phyloP scores from a whole-genome alignment of 2,113 vertebrate species.

The Carassius gibelio region DNA sequence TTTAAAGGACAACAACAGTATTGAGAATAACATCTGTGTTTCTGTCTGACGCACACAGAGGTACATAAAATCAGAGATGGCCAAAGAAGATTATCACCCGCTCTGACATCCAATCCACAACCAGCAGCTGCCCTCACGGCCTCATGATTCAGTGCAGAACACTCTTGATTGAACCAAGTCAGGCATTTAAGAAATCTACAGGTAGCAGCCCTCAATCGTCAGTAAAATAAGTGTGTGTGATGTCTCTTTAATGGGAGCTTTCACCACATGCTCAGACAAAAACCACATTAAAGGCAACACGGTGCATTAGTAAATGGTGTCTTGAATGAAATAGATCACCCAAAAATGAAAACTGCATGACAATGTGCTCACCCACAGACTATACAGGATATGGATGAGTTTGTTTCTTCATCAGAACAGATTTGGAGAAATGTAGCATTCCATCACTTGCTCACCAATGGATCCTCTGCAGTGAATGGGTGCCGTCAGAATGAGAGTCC shows the following conservation, averaged over 20 bases:
- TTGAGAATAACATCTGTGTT: not conserved
- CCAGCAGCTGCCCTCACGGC: not conserved
- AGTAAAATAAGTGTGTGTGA: no score
- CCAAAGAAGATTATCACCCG: constrained; percentile 7
- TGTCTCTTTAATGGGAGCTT: not conserved
- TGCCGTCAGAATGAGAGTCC: not conserved
- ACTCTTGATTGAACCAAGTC: not conserved
- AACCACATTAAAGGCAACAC: not conserved
- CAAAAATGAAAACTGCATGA: no score
- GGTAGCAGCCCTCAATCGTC: not conserved
- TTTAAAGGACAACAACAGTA: not conserved
- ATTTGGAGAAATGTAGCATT: not conserved
- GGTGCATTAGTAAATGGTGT: not conserved
- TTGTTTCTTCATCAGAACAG: not conserved
- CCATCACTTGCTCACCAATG: not conserved
- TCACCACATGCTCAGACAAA: not conserved
- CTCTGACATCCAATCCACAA: constrained; percentile 10
- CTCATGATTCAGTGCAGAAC: not conserved
- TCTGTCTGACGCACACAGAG: constrained; percentile 27
- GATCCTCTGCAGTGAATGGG: not conserved
- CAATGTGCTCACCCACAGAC: no score
- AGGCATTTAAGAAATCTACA: not conserved
- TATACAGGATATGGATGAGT: not conserved
- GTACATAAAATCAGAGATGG: constrained; percentile 4
- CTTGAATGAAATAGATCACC: not conserved